Base-by-base conservation (phyloP, 1,140 invertebrate species). In the Pristionchus pacificus region DNA sequence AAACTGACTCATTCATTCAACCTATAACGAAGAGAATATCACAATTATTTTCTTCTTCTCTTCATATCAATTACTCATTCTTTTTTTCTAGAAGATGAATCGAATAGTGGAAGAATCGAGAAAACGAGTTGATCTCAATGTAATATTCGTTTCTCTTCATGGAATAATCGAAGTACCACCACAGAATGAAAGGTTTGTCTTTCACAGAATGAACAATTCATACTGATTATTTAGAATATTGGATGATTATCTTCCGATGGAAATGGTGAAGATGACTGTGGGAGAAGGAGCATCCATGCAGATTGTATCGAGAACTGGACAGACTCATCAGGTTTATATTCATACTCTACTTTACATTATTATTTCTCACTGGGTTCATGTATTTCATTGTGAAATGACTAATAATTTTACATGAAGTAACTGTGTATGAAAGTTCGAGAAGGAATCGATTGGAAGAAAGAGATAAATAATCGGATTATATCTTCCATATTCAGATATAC, bases 261-360 rank as follows among this genome's bases (percentile, higher is more conserved):
- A 72, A 68, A 28, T 72, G 57, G 31, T 72, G 13, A 69, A 72
- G 28, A 72, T 28, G 24, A 72, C 71, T 31, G 61, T 72, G 14
- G 71, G 71, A 29, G 49, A 65, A 19, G 71, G 71, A 24, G 64
- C 71, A 25, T 57, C 68, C 1, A 72, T 68, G 58, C 71, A 72
- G 25, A 31, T 72, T 24, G 49, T 61, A 32, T 65, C 65, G 25
- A 68, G 62, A 58, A 72, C 66, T 28, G 71, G 71, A 19, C 67
- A 72, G 33, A 72, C 71, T 38, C 71, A 72, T 63, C 71, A 69
- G 32, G 65, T 24, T 61, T n/a, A n/a, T n/a, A n/a, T n/a, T n/a
- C n/a, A n/a, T n/a, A n/a, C n/a, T n/a, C n/a, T n/a, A n/a, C n/a
- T n/a, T n/a, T n/a, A n/a, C n/a, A n/a, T n/a, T n/a, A n/a, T n/a